Percentiles rank a stretch among this genome's conserved stretches.
Conservation (phyloP, 2,888 invertebrate species). For the Yponomeuta plumbellus region DNA sequence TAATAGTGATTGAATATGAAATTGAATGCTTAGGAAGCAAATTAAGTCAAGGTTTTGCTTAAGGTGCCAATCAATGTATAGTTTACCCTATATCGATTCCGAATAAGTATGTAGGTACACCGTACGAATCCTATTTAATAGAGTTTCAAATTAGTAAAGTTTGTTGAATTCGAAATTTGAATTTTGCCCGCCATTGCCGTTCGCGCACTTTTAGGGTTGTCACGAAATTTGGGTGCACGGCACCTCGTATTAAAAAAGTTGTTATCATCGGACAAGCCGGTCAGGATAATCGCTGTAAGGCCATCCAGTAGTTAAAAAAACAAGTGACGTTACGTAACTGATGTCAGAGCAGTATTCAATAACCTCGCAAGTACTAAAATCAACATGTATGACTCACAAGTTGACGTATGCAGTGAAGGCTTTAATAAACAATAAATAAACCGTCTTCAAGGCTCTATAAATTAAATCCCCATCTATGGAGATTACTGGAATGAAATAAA, state of each 20-base stretch:
- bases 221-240: background rate
- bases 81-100: background rate
- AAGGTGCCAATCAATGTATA: no score
- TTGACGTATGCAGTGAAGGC: constrained; percentile 7
- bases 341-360: constrained; percentile 11
- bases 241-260: background rate
- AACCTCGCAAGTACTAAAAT: constrained; percentile 21
- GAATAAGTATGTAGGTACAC: background rate
- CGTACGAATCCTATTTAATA: no score
- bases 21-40: no score
- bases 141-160: no score
- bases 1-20: no score
- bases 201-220: background rate
- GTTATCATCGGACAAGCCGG: background rate
- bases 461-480: background rate
- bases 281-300: background rate
- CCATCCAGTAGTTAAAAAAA: no score
- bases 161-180: constrained; percentile 28
- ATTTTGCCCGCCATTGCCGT: constrained; percentile 37
- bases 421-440: constrained; percentile 3
- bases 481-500: background rate
- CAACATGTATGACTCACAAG: constrained; percentile 27
- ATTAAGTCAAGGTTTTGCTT: no score
- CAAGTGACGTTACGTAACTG: background rate
- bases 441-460: background rate